Percentiles rank a stretch among this genome's conserved stretches.
phyloP scores from a whole-genome alignment of 2,888 invertebrate genomes.

The Torymus aiolomorphi region DNA sequence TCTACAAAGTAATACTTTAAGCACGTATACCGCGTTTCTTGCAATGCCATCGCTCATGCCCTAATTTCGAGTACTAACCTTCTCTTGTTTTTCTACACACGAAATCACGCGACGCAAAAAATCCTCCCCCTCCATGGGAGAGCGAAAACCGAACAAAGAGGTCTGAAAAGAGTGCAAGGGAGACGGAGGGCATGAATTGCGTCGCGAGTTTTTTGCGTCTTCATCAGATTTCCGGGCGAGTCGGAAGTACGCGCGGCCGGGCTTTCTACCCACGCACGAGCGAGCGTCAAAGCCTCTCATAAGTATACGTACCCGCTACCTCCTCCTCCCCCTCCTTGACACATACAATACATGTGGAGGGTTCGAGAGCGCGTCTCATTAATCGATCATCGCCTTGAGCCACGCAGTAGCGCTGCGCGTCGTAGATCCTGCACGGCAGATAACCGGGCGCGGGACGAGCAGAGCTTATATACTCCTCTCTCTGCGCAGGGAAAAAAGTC shows the following conservation, averaged over 20 bases:
- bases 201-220: constrained; percentile 45
- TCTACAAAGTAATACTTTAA: too few relatives aligned
- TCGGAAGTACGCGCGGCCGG: constrained; percentile 47
- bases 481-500: constrained; percentile 15
- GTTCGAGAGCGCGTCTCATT: constrained; percentile 38
- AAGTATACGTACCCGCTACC: too few relatives aligned
- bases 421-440: constrained; percentile 47
- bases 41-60: too few relatives aligned
- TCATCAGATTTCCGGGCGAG: constrained; percentile 50
- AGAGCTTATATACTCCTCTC: background rate
- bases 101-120: background rate
- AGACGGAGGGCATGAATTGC: too few relatives aligned
- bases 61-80: background rate
- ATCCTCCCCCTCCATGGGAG: background rate
- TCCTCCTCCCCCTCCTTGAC: background rate
- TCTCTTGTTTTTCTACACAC: too few relatives aligned
- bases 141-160: background rate
- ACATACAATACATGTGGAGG: background rate
- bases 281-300: background rate
- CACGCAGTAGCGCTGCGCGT: background rate
- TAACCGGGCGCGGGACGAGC: constrained; percentile 12
- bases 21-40: too few relatives aligned
- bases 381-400: constrained; percentile 55
- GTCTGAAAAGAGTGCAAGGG: too few relatives aligned
- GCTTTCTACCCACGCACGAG: background rate